Evolutionary conservation across 1,140 invertebrate species (phyloP), one percentile per base, ranked within the genome.

Genomic region (Anastatus disparis): DNA sequence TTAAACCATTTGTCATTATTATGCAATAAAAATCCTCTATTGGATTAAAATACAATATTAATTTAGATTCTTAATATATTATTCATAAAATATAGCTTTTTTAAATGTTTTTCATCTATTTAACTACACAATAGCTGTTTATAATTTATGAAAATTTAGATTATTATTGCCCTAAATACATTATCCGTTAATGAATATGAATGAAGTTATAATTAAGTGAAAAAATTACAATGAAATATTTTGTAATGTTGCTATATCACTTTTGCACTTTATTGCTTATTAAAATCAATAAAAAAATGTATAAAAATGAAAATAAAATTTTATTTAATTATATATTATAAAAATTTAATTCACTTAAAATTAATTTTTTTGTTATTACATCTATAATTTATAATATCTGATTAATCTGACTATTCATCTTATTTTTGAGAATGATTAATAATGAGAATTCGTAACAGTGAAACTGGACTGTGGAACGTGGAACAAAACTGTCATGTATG

Each of bases 131-230:
- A n/a, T 20, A 13, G 24, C 24, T 56, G 24, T 27, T 55, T n/a
- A 20, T 56, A 66, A 44, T 56, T 65, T 53, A 50, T 46, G 56
- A 31, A 46, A 66, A 66, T 31, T 55, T 66, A 13, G 40, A 65
- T 8, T 20, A 38, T 55, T 55, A 53, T 10, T 65, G 27, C 27
- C 15, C 56, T 46, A 35, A 56, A 50, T 55, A 56, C 24, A 55
- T 27, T n/a, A 27, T 2, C n/a, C n/a, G 26, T 42, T 44, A 59
- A 59, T 38, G 20, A 35, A 63, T 50, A 17, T 63, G n/a, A 42
- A 27, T 26, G 15, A 26, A 46, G 29, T 46, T n/a, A n/a, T 48
- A 12, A 50, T 15, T 44, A 59, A 59, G 12, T n/a, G n/a, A n/a
- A n/a, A n/a, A n/a, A n/a, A n/a, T n/a, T n/a, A n/a, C n/a, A n/a